phyloP scores from a whole-genome alignment of 2,113 vertebrate genomes.

The Oryzias curvinotus region DNA sequence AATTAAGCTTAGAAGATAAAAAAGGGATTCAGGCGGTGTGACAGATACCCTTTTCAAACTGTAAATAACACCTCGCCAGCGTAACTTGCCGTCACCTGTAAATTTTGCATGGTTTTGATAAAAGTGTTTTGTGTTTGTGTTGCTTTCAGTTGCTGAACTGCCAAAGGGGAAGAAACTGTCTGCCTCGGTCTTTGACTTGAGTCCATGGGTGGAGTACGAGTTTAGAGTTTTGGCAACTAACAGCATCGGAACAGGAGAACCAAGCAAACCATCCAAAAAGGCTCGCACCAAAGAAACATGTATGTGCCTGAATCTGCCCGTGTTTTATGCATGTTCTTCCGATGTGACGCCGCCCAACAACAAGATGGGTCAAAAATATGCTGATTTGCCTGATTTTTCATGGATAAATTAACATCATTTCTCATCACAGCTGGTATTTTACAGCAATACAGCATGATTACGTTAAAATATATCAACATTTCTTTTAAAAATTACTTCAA shows the following conservation, averaged over 20 bases:
- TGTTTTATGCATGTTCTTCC: neutral
- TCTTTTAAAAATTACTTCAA: too few relatives aligned
- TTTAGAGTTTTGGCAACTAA: conserved; percentile 92
- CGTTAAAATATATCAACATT: too few relatives aligned
- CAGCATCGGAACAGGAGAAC: conserved; percentile 90
- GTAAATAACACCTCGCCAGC: conserved; percentile 42
- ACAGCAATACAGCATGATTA: too few relatives aligned
- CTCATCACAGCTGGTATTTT: too few relatives aligned
- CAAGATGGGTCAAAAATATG: too few relatives aligned
- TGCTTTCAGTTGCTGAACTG: conserved; percentile 83
- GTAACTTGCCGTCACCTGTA: conserved; percentile 26
- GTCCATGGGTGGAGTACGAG: conserved; percentile 95
- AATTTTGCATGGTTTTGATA: conserved; percentile 47
- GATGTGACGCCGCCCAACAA: too few relatives aligned
- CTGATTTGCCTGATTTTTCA: too few relatives aligned
- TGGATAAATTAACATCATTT: too few relatives aligned
- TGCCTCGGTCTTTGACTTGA: conserved; percentile 86
- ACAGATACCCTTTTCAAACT: conserved; percentile 21
- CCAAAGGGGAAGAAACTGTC: conserved; percentile 87
- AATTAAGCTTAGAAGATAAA: conserved; percentile 5
- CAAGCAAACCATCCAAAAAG: conserved; percentile 87
- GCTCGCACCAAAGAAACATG: conserved; percentile 88
- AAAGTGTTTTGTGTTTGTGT: conserved; percentile 46
- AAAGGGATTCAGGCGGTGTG: neutral
- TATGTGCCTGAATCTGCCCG: conserved; percentile 67